phyloP scores from a whole-genome alignment of 2,797 vertebrate species.

The Thripadectes ignobilis region DNA sequence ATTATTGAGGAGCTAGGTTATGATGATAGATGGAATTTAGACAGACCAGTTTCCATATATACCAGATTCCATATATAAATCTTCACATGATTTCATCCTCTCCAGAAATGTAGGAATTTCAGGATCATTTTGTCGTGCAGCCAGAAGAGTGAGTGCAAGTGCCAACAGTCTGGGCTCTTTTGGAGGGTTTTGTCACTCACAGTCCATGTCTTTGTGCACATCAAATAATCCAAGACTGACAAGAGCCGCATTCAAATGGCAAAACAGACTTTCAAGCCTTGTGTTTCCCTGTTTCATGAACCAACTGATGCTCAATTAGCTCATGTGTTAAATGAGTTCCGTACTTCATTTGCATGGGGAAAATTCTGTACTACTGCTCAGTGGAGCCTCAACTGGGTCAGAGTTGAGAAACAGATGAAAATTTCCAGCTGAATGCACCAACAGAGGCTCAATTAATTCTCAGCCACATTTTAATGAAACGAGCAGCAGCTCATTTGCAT shows the following conservation, averaged over 20 bases:
- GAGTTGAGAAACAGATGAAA: slow-evolving; percentile 61
- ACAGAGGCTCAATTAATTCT: slow-evolving; percentile 66
- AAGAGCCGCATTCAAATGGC: neutral
- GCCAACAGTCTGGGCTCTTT: neutral
- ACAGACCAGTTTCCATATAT: neutral
- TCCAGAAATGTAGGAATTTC: neutral
- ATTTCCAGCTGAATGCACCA: slow-evolving; percentile 48
- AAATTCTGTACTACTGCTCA: slow-evolving; percentile 10
- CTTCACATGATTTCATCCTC: neutral
- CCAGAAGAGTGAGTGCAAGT: neutral
- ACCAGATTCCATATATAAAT: neutral
- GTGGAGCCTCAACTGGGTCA: slow-evolving; percentile 56
- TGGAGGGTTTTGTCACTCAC: neutral
- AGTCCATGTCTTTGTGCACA: neutral
- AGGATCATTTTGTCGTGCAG: neutral
- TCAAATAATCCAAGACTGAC: neutral
- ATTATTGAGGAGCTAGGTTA: no score
- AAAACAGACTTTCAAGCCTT: neutral
- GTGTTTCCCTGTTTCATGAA: slow-evolving; percentile 24
- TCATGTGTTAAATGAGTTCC: slow-evolving; percentile 50
- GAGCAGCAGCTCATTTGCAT: slow-evolving; percentile 46
- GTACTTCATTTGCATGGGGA: slow-evolving; percentile 21
- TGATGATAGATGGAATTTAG: no score
- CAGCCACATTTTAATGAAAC: slow-evolving; percentile 59
- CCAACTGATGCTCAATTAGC: slow-evolving; percentile 59